Evolutionary conservation across 2,888 invertebrate species (phyloP).

Genomic region (Lycophotia porphyrea): DNA sequence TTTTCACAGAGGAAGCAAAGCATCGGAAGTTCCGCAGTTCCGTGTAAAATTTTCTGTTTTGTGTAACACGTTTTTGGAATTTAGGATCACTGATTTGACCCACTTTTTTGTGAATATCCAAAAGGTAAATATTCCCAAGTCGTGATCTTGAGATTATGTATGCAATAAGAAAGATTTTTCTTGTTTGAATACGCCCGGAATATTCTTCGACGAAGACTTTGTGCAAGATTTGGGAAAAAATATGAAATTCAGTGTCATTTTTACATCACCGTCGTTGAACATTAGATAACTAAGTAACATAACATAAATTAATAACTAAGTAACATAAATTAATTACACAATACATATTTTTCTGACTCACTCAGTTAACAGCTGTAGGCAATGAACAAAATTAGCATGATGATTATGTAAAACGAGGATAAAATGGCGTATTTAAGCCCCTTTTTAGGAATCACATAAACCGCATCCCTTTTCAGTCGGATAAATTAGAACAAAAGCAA

Average conservation of each 20-base stretch:
- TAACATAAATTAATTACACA: slow-evolving; percentile 16
- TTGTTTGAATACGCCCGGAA: slow-evolving; percentile 24
- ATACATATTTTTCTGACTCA: slow-evolving; percentile 39
- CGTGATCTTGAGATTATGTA: slow-evolving; percentile 36
- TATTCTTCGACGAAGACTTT: not conserved
- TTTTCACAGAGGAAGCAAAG: slow-evolving; percentile 27
- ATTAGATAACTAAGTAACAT: not conserved
- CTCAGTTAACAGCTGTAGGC: slow-evolving; percentile 10
- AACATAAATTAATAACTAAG: slow-evolving; percentile 21
- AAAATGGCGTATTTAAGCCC: slow-evolving; percentile 23
- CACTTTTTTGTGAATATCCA: slow-evolving; percentile 33
- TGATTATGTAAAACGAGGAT: slow-evolving; percentile 22
- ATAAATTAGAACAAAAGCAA: slow-evolving; percentile 67
- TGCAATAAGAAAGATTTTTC: slow-evolving; percentile 46
- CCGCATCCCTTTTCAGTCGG: slow-evolving; percentile 67
- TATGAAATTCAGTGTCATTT: too few relatives aligned
- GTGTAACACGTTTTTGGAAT: slow-evolving; percentile 8
- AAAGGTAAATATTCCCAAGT: slow-evolving; percentile 30
- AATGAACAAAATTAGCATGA: slow-evolving; percentile 25
- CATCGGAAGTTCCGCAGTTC: slow-evolving; percentile 28
- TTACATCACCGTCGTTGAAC: not conserved
- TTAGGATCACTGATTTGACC: slow-evolving; percentile 35
- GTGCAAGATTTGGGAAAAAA: not conserved
- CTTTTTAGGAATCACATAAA: slow-evolving; percentile 44
- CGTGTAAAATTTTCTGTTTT: slow-evolving; percentile 1